phyloP scores from a whole-genome alignment of 2,113 vertebrate genomes.

The Pterocles burchelli region DNA sequence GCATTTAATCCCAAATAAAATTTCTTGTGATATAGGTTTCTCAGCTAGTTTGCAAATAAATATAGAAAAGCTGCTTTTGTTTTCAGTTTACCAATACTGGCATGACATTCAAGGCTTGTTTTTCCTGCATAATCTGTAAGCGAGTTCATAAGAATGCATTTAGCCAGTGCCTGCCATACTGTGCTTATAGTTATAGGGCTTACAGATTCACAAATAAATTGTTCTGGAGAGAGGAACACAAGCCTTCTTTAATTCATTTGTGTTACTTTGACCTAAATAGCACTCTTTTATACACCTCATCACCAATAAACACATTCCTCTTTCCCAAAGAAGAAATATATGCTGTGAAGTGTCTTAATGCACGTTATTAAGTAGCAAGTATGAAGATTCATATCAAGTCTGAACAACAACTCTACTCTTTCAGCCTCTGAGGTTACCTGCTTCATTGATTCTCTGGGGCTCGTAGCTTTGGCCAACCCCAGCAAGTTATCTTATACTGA shows the following conservation, averaged over 20 bases:
- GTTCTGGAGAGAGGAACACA: background rate
- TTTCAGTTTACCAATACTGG: constrained; percentile 49
- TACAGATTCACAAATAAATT: background rate
- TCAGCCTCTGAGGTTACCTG: background rate
- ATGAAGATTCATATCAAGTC: background rate
- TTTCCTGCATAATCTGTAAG: constrained; percentile 47
- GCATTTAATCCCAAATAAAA: constrained; percentile 41
- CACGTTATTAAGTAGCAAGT: background rate
- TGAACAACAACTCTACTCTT: background rate
- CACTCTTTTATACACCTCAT: background rate
- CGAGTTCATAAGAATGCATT: constrained; percentile 39
- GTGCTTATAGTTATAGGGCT: constrained; percentile 29
- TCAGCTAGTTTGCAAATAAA: constrained; percentile 69
- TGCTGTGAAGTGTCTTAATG: background rate
- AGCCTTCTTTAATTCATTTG: constrained; percentile 21
- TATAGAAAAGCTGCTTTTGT: constrained; percentile 47
- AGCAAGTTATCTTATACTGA: background rate
- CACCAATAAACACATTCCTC: background rate
- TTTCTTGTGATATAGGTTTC: constrained; percentile 57
- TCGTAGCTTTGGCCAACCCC: background rate
- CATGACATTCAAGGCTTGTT: constrained; percentile 33
- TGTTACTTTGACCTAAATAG: constrained; percentile 27
- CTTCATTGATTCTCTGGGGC: background rate
- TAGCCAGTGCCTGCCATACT: background rate
- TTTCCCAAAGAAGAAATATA: background rate